Conservation (phyloP, 2,113 vertebrate species). For the Physeter macrocephalus region DNA sequence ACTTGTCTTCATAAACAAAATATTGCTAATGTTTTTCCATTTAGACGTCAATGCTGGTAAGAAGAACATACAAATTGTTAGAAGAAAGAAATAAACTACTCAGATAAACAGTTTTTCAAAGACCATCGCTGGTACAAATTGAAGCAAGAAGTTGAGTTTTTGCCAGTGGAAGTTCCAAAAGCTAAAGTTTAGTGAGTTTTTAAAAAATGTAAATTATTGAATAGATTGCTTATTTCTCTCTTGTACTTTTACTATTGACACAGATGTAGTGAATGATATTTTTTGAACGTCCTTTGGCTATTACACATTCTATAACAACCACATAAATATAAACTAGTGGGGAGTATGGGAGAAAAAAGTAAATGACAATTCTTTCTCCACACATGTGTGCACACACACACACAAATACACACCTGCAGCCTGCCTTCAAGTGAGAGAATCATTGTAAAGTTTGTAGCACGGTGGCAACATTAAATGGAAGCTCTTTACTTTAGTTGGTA, state of each 20-base stretch:
- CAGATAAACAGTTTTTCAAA: slow-evolving; percentile 2
- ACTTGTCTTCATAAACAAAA: slow-evolving; percentile 49
- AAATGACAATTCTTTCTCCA: neutral
- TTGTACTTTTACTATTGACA: neutral
- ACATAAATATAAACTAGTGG: neutral
- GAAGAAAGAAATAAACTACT: neutral
- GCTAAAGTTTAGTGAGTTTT: neutral
- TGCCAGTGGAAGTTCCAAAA: neutral
- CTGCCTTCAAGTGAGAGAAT: neutral
- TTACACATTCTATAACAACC: neutral
- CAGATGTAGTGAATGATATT: neutral
- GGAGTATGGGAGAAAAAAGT: neutral
- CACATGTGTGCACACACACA: neutral
- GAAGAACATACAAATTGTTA: slow-evolving; percentile 17
- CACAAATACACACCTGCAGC: neutral
- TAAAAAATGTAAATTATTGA: neutral
- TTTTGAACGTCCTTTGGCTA: neutral
- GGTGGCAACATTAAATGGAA: neutral
- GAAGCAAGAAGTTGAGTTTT: neutral
- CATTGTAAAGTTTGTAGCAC: neutral
- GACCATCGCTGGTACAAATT: neutral
- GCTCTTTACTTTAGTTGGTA: neutral
- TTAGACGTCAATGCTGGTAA: neutral
- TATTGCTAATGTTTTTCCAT: slow-evolving; percentile 42
- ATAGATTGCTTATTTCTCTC: neutral